Base-by-base conservation (phyloP, 2,888 invertebrate species). In the Achlya flavicornis region DNA sequence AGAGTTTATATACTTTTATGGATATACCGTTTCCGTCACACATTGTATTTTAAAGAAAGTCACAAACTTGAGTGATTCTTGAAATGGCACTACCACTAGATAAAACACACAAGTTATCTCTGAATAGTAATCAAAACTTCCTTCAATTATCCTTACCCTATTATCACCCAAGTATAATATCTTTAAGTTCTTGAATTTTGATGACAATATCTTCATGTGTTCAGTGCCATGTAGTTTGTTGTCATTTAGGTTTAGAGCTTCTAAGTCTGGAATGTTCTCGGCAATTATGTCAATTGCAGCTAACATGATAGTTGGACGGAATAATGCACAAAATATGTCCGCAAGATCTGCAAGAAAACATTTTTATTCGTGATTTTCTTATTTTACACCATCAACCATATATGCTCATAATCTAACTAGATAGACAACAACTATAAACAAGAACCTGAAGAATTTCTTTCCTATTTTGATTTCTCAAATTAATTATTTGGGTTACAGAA, bases 91-190 rank as follows among this genome's bases (percentile, higher is more conserved):
- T 26, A 26, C 26, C 26, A 41, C 11, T 8, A 8, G 7, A 35
- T 6, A 4, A 6, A 35, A 35, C 5, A 35, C 35, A 35, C 35
- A 35, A 35, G 35, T 35, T 35, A 35, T 8, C 16, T 19, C 53
- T 19, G 1, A 53, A 16, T 16, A 1, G 0, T 53, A 14, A 10
- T 16, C 5, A 1, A 35, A 5, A 7, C 57, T 26, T 26, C 26
- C n/a, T n/a, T n/a, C 26, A 26, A 35, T 35, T 6, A 4, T n/a
- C 41, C 90, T 89, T 89, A 98, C 98, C 94, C 95, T 96, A 84
- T 98, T 98, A 72, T 97, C 96, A 41, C 96, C 96, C 79, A 98
- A 89, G 84, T 98, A 96, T 14, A 98, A 91, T 71, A 97, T 96
- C 83, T 96, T 97, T 60, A 98, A 86, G 70, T 95, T 94, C 6